Conservation (phyloP, 2,888 invertebrate species). For the Drosophila pullipes region DNA sequence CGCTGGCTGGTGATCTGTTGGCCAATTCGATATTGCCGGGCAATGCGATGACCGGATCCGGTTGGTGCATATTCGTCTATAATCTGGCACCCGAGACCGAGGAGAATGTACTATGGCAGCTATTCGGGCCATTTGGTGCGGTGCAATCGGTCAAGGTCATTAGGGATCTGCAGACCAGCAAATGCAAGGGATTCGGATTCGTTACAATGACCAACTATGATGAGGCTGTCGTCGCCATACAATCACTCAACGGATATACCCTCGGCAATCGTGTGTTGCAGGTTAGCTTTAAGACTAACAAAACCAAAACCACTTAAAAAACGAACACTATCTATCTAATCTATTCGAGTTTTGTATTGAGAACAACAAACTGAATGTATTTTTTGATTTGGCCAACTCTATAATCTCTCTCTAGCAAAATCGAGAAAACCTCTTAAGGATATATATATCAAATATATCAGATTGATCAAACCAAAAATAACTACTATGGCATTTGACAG, state of each 20-base stretch:
- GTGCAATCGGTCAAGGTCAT: conserved; percentile 99
- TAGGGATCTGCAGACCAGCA: conserved; percentile 97
- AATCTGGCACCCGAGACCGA: conserved; percentile 98
- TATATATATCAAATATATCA: conserved; percentile 8
- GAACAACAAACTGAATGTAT: conserved; percentile 29
- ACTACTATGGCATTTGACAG: conserved; percentile 42
- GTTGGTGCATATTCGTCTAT: conserved; percentile 94
- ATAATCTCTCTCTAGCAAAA: conserved; percentile 12
- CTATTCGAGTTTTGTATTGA: conserved; percentile 19
- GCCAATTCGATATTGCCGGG: conserved; percentile 92
- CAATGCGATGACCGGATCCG: conserved; percentile 94
- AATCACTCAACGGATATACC: conserved; percentile 97
- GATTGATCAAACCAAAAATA: conserved; percentile 24
- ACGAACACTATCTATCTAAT: not conserved
- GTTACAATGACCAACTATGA: conserved; percentile 99
- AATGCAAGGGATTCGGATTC: conserved; percentile 99
- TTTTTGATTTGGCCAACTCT: conserved; percentile 31
- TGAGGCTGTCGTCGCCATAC: conserved; percentile 97
- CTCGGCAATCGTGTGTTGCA: conserved; percentile 97
- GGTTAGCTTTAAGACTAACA: conserved; percentile 98
- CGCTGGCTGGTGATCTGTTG: conserved; percentile 93
- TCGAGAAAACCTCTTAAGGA: not conserved
- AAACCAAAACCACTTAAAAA: conserved; percentile 88
- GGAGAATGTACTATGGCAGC: conserved; percentile 97
- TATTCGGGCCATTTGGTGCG: conserved; percentile 98